Evolutionary conservation across 2,797 vertebrate species (phyloP), one percentile per base, ranked within the genome.

Genomic region (Sandelia bainsii): DNA sequence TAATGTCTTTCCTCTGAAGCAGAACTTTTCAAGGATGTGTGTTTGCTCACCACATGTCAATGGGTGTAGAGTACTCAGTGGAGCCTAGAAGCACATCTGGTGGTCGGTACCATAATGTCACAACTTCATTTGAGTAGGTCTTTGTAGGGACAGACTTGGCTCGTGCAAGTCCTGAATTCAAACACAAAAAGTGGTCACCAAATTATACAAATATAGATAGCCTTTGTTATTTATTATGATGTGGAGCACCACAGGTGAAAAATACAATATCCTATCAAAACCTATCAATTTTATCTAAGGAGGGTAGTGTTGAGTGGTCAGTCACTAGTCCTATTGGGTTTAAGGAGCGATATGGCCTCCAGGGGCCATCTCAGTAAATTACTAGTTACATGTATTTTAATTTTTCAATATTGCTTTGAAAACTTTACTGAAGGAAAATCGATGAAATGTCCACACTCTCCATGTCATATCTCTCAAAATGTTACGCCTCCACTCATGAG

Each of bases 61-160:
- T 95, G 46, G 94, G 93, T 16, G 95, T 95, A 2, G 94, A 94
- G 85, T 96, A 96, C 62, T 96, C 94, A 5, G 95, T 95, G 59
- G 95, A 94, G 46, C 95, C 95, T 23, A 96, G 87, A 23, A 96
- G 92, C 22, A 96, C 95, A 68, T 96, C 95, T 6, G 95, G 95
- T 0, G 95, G 95, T 46, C 95, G 87, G 91, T 96, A 96, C 95
- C 95, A 96, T 63, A 96, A 85, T 53, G 94, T 94, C 85, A 94
- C 94, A 0, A 94, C 94, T 79, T 94, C 94, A 72, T 94, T 94
- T 46, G 94, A 94, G 88, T 94, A 94, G 7, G 94, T 94, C 89
- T 94, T 94, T 0, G 94, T 94, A 12, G 94, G 94, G 34, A 94
- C 93, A 37, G 93, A 94, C 81, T 95, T 96, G 13, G 94, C 95